phyloP scores from a whole-genome alignment of 2,797 vertebrate genomes.

The Neostethus bicornis region DNA sequence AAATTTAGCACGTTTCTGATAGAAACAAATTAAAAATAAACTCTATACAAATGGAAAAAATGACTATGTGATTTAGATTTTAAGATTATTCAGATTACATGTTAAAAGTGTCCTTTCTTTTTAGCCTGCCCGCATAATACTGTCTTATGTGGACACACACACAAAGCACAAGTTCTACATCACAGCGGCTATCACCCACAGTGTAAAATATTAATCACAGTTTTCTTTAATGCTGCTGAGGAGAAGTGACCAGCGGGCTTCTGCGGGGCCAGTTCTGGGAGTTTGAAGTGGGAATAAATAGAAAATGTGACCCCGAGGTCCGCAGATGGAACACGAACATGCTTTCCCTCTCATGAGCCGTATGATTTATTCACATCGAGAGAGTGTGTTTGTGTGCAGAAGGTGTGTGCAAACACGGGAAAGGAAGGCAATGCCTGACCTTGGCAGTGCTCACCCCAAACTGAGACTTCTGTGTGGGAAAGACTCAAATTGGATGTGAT shows the following conservation, averaged over 20 bases:
- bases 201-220: slow-evolving; percentile 44
- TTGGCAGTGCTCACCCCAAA: slow-evolving; percentile 17
- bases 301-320: slow-evolving; percentile 34
- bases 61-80: too few relatives aligned
- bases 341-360: slow-evolving; percentile 30
- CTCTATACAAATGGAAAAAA: neutral
- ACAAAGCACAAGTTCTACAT: slow-evolving; percentile 5
- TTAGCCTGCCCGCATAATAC: slow-evolving; percentile 1
- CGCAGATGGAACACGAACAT: slow-evolving; percentile 43
- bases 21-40: too few relatives aligned
- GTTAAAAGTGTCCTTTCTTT: slow-evolving; percentile 23
- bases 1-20: too few relatives aligned
- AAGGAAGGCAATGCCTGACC: slow-evolving; percentile 27
- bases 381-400: slow-evolving; percentile 21
- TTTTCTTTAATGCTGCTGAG: slow-evolving; percentile 30
- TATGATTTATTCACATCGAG: slow-evolving; percentile 61
- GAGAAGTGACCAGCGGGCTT: slow-evolving; percentile 17
- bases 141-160: slow-evolving; percentile 1
- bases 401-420: slow-evolving; percentile 33
- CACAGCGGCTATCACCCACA: slow-evolving; percentile 12
- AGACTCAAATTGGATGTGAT: neutral
- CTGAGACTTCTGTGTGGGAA: neutral
- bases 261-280: slow-evolving; percentile 11
- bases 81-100: too few relatives aligned
- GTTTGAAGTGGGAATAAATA: slow-evolving; percentile 38